Percentiles rank a stretch among this genome's conserved stretches.
phyloP scores from a whole-genome alignment of 2,888 invertebrate genomes.

The Incurvaria masculella region DNA sequence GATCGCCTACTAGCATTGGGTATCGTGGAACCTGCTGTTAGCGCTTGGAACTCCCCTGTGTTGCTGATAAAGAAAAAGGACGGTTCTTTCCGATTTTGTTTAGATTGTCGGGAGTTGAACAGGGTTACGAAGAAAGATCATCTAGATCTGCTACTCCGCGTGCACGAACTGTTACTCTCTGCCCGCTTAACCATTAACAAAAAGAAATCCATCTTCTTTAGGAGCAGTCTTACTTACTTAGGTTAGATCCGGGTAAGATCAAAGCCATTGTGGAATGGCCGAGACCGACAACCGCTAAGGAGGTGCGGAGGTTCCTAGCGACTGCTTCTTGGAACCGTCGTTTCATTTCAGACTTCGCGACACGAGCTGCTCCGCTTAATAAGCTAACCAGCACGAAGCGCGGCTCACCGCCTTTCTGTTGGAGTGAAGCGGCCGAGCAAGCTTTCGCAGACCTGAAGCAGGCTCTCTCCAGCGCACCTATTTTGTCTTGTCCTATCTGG shows the following conservation, averaged over 20 bases:
- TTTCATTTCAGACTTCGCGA: neutral
- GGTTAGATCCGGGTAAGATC: slow-evolving; percentile 17
- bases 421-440: neutral
- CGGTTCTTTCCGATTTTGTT: too few relatives aligned
- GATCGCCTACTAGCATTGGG: too few relatives aligned
- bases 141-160: neutral
- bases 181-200: slow-evolving; percentile 17
- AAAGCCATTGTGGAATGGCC: slow-evolving; percentile 16
- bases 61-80: too few relatives aligned
- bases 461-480: neutral
- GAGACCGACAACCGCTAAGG: slow-evolving; percentile 10
- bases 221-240: neutral
- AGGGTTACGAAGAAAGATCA: too few relatives aligned
- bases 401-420: neutral
- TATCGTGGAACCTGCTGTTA: too few relatives aligned
- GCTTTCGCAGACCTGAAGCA: neutral
- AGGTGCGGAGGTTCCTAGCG: neutral
- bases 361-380: neutral
- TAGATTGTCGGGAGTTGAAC: too few relatives aligned
- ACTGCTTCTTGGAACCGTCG: neutral
- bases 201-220: slow-evolving; percentile 12
- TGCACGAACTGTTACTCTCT: neutral
- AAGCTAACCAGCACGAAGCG: neutral
- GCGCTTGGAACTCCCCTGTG: too few relatives aligned
- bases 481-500: neutral